These are phyloP conservation scores for Drosophila peninsularis DNA, from an alignment of 2,888 invertebrate genomes.

Conservation along the genomic window DNA sequence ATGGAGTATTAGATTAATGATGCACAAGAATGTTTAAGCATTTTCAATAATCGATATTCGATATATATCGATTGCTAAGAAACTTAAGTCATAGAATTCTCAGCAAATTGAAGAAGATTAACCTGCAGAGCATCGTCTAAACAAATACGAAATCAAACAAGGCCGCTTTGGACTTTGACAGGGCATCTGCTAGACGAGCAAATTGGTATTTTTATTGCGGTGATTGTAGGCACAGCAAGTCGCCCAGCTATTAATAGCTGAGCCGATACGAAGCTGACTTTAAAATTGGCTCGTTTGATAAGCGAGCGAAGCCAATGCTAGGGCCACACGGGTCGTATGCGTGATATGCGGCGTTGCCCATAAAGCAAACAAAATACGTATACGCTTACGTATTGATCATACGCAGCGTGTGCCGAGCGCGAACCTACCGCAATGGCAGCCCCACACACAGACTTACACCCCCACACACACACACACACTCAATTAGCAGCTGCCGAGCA, in stretches of 20 bases:
- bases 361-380: background rate
- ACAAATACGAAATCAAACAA: background rate
- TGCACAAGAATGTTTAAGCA: no score
- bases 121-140: background rate
- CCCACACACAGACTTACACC: background rate
- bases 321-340: constrained; percentile 34
- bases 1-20: background rate
- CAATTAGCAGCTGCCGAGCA: constrained; percentile 29
- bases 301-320: constrained; percentile 20
- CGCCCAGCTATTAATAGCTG: constrained; percentile 52
- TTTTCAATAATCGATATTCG: background rate
- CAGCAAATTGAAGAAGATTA: no score
- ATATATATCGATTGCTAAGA: background rate
- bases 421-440: constrained; percentile 70
- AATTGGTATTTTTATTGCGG: background rate
- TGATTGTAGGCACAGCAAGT: constrained; percentile 2
- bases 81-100: background rate
- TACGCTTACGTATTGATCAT: constrained; percentile 40
- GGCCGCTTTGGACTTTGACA: background rate
- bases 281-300: constrained; percentile 28
- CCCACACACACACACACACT: background rate
- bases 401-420: constrained; percentile 49
- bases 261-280: constrained; percentile 25
- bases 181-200: constrained; percentile 13
- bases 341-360: constrained; percentile 21